Base-by-base conservation (phyloP, 2,113 vertebrate genomes). In the Aphyosemion australe region DNA sequence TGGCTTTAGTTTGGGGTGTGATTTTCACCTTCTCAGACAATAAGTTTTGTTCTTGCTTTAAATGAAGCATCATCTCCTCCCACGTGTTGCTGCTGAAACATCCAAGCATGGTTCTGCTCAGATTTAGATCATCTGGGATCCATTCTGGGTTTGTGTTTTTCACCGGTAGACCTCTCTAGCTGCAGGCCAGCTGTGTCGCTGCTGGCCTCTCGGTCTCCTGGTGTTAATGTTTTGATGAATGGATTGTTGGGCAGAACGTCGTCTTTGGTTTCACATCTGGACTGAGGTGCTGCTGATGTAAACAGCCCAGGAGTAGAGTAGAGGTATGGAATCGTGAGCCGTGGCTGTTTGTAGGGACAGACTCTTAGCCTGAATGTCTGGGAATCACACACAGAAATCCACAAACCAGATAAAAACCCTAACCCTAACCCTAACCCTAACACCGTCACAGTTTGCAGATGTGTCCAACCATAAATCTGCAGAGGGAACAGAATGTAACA, bases 101-200 rank as follows among this genome's bases (percentile, higher is more conserved):
- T n/a, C n/a, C n/a, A n/a, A n/a, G n/a, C n/a, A n/a, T n/a, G n/a
- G 32, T 54, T 73, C n/a, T 43, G 26, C 50, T 45, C n/a, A 18
- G 63, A 52, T 57, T 16, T 60, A 49, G 41, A 52, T 82, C 80
- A 81, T 84, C 74, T 84, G 83, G 78, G 49, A 72, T 66, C 19
- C 19, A 66, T 82, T 78, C 57, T 19, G 43, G 39, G 46, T n/a
- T 26, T 60, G 20, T 71, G 37, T 52, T 76, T 64, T 78, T 13
- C 50, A 0, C 65, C 21, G 32, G 53, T 72, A 69, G 45, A 5
- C 1, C 48, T 31, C 37, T 51, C 34, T 71, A 63, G 65, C 56
- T 65, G 26, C 20, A 41, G 6, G n/a, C 61, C 70, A 50, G 64
- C 50, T 26, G 19, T 61, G 21, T 65, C 64, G 53, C 57, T 16